Percentiles rank a stretch among this genome's conserved stretches.
These are phyloP conservation scores for Arenaria interpres DNA, from an alignment of 2,113 vertebrate species.

Conservation along the genomic window DNA sequence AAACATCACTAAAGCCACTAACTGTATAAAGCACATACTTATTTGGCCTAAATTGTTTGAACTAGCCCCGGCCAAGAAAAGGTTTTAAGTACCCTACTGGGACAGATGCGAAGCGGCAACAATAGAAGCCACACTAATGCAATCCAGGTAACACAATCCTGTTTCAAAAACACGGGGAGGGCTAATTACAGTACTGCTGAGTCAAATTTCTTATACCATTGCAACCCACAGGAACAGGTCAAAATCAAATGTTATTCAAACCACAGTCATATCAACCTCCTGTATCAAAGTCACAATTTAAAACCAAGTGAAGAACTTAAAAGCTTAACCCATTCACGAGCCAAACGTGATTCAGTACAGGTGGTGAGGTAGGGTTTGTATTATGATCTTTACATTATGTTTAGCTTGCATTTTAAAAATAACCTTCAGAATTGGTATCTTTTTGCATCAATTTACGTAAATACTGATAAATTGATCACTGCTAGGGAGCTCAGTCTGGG, in stretches of 20 bases:
- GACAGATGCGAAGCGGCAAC: constrained; percentile 82
- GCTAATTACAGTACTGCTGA: constrained; percentile 83
- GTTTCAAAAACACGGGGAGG: constrained; percentile 79
- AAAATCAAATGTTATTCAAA: constrained; percentile 86
- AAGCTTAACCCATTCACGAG: constrained; percentile 79
- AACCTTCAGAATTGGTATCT: constrained; percentile 3
- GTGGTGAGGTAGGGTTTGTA: constrained; percentile 33
- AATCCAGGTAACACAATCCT: constrained; percentile 85
- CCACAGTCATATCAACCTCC: constrained; percentile 79
- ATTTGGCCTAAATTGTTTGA: constrained; percentile 83
- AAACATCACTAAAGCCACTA: constrained; percentile 78
- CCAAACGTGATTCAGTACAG: constrained; percentile 20
- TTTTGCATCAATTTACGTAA: neutral
- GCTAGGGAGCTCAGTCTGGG: neutral
- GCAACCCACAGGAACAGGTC: constrained; percentile 82
- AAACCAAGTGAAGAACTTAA: constrained; percentile 78
- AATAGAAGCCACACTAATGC: constrained; percentile 83
- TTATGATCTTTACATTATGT: neutral
- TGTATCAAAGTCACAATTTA: constrained; percentile 80
- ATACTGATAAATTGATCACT: neutral
- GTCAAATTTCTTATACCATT: constrained; percentile 82
- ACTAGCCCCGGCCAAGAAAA: constrained; percentile 76
- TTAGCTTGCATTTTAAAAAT: constrained; percentile 19
- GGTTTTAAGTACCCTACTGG: constrained; percentile 85
- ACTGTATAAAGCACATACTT: constrained; percentile 79